A percentile compares a stretch with the other conserved stretches of the same genome.
Evolutionary conservation across 2,113 vertebrate species (phyloP).

Genomic region (Vidua chalybeata): DNA sequence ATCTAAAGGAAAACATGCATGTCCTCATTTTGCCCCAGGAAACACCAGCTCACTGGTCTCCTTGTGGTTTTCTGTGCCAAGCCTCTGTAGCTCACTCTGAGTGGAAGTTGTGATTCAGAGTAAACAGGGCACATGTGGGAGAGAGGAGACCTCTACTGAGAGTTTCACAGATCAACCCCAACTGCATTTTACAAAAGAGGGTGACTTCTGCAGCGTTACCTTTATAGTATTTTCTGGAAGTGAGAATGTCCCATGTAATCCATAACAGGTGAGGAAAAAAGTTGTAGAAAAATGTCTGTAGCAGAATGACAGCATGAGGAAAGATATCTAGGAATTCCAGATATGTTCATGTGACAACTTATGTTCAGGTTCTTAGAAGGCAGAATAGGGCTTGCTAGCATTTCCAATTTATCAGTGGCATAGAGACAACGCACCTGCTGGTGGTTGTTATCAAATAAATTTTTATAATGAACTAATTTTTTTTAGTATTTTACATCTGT

Average conservation of each 20-base stretch:
- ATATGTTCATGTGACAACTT: rapidly evolving
- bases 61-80: neutral
- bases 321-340: neutral
- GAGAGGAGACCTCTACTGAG: neutral
- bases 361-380: neutral
- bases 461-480: neutral
- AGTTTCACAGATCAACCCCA: neutral
- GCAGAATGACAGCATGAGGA: neutral
- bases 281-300: neutral
- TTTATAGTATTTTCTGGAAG: neutral
- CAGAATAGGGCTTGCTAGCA: neutral
- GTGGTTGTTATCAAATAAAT: neutral
- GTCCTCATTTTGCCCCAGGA: slow-evolving; percentile 21
- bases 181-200: neutral
- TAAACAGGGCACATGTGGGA: neutral
- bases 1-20: neutral
- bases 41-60: neutral
- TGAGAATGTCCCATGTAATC: neutral
- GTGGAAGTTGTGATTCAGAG: neutral
- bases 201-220: neutral
- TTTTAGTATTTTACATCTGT: neutral
- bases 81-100: neutral
- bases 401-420: neutral
- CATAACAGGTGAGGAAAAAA: neutral
- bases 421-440: neutral